Percentiles rank a stretch among this genome's conserved stretches.
phyloP scores from a whole-genome alignment of 1,140 invertebrate species.

The Leptinotarsa lineolata region DNA sequence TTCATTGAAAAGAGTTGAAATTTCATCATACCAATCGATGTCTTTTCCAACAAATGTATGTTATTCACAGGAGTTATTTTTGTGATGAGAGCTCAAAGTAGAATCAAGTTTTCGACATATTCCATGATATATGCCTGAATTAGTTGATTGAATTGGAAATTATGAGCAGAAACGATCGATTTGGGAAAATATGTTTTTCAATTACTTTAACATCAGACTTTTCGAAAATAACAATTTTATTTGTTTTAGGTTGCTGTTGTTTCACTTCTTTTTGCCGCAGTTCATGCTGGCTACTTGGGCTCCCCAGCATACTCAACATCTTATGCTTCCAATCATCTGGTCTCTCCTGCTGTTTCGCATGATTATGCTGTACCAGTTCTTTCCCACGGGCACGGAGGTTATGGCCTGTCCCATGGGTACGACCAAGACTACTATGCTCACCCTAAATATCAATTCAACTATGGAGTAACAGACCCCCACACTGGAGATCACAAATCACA shows the following conservation, averaged over 20 bases:
- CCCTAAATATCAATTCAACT: slow-evolving; percentile 60
- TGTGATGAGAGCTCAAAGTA: no score
- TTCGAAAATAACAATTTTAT: no score
- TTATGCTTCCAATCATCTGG: slow-evolving; percentile 1
- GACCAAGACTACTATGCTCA: slow-evolving; percentile 50
- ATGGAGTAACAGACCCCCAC: slow-evolving; percentile 61
- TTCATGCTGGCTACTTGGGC: slow-evolving; percentile 5
- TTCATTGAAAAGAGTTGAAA: no score
- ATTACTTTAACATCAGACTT: no score
- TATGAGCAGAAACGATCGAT: no score
- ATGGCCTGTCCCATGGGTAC: neutral
- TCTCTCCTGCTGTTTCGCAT: neutral
- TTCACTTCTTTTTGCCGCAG: slow-evolving; percentile 9
- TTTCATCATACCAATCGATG: no score
- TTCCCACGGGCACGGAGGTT: neutral
- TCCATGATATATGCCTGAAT: no score
- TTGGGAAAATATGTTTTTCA: no score
- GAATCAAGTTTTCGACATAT: no score
- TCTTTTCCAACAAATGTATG: no score
- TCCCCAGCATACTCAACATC: neutral
- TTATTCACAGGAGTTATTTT: no score
- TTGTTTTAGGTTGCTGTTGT: neutral
- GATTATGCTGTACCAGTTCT: slow-evolving; percentile 10
- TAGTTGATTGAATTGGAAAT: no score
- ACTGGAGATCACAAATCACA: slow-evolving; percentile 64